Evolutionary conservation across 1,140 invertebrate species (phyloP).

Genomic region (Ceratosolen solmsi): DNA sequence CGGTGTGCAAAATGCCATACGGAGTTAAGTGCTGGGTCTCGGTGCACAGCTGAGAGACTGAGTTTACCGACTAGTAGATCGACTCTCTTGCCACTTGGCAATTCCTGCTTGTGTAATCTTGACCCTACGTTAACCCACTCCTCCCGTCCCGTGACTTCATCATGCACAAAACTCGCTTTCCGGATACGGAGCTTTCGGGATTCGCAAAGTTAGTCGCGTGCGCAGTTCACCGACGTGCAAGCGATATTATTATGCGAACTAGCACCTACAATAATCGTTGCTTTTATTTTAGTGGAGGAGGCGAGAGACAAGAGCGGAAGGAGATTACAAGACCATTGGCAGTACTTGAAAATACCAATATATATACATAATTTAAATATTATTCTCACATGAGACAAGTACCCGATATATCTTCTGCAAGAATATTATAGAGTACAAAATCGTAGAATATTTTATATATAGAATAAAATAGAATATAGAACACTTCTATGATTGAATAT

Average conservation of each 20-base stretch:
- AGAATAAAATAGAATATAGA: no score
- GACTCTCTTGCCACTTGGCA: slow-evolving; percentile 12
- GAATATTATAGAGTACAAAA: background rate
- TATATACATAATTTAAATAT: background rate
- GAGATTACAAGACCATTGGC: background rate
- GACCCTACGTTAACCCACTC: slow-evolving; percentile 16
- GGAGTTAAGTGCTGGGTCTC: background rate
- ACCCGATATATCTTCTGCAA: no score
- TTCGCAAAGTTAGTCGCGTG: slow-evolving; percentile 3
- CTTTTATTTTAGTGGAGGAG: background rate
- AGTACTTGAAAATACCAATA: no score
- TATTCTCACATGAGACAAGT: no score
- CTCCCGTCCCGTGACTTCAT: background rate
- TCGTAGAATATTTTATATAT: no score
- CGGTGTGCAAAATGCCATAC: background rate
- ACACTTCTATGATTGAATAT: no score
- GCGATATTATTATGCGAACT: slow-evolving; percentile 5
- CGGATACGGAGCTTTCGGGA: background rate
- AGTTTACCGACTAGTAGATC: background rate
- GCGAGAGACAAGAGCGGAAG: background rate
- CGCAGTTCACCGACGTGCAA: background rate
- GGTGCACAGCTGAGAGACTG: slow-evolving; percentile 3
- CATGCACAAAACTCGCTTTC: background rate
- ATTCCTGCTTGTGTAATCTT: slow-evolving; percentile 20
- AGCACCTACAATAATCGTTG: background rate